Evolutionary conservation across 2,113 vertebrate genomes (phyloP).

Genomic region (Seriola rivoliana): DNA sequence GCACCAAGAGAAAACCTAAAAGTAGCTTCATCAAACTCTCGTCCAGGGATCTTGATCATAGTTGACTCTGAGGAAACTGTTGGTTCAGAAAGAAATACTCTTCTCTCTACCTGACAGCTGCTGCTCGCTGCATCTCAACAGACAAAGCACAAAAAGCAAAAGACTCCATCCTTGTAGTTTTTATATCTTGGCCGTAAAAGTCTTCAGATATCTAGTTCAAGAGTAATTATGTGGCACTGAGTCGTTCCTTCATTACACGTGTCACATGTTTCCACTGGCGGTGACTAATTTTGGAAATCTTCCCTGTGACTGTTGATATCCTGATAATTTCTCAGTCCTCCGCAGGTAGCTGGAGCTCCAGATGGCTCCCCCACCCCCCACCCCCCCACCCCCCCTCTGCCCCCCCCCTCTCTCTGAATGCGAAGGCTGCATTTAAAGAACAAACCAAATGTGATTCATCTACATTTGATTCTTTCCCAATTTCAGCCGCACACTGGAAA

Average conservation of each 20-base stretch:
- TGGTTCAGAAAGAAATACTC: no score
- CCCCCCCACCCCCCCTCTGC: background rate
- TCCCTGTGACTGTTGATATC: slow-evolving; percentile 18
- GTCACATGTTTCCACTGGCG: slow-evolving; percentile 24
- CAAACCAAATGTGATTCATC: slow-evolving; percentile 53
- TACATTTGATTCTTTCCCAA: slow-evolving; percentile 43
- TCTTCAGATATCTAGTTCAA: background rate
- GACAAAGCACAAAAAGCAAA: background rate
- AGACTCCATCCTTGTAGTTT: background rate
- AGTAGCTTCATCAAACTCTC: no score
- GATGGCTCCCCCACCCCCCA: slow-evolving; percentile 30
- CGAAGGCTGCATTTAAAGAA: slow-evolving; percentile 54
- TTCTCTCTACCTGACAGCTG: background rate
- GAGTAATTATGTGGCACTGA: background rate
- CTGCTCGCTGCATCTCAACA: background rate
- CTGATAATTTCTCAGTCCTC: slow-evolving; percentile 18
- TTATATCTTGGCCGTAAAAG: background rate
- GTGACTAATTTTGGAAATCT: slow-evolving; percentile 26
- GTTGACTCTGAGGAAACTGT: no score
- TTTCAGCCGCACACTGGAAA: slow-evolving; percentile 51
- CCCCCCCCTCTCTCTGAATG: slow-evolving; percentile 2
- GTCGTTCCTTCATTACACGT: slow-evolving; percentile 12
- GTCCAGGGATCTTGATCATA: no score
- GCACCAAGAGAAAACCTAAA: no score
- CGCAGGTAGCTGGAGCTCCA: slow-evolving; percentile 31